These are phyloP conservation scores for Trinorchestia longiramus DNA, from an alignment of 1,140 invertebrate genomes.

Conservation along the genomic window DNA sequence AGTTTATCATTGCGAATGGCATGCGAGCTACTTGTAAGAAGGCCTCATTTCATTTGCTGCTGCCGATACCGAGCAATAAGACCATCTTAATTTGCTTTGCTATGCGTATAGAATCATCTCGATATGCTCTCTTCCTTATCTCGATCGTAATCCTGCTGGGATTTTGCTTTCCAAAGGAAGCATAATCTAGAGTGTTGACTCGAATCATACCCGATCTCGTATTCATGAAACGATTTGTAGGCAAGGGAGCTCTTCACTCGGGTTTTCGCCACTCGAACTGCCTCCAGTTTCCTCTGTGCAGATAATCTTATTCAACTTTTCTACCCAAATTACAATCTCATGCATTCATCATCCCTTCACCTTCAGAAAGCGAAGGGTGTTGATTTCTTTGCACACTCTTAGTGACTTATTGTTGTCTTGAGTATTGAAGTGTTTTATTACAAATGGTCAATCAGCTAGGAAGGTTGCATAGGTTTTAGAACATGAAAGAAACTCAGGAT, in stretches of 20 bases:
- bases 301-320: background rate
- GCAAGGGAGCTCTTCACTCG: background rate
- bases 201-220: slow-evolving; percentile 40
- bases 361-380: background rate
- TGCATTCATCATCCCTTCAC: background rate
- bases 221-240: slow-evolving; percentile 54
- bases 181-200: slow-evolving; percentile 44
- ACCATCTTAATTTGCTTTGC: slow-evolving; percentile 27
- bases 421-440: background rate
- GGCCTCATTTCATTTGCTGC: background rate
- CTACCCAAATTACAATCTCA: background rate
- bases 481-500: too few relatives aligned
- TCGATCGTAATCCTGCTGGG: slow-evolving; percentile 4
- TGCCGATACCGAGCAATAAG: background rate
- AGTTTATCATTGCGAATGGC: slow-evolving; percentile 12
- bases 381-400: background rate
- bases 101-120: slow-evolving; percentile 49
- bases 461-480: too few relatives aligned
- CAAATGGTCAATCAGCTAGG: too few relatives aligned
- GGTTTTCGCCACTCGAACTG: slow-evolving; percentile 2
- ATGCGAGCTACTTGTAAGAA: background rate
- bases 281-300: background rate
- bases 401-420: background rate
- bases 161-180: slow-evolving; percentile 18
- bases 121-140: slow-evolving; percentile 34